phyloP scores from a whole-genome alignment of 2,113 vertebrate genomes.

The Campylomormyrus tamandua region DNA sequence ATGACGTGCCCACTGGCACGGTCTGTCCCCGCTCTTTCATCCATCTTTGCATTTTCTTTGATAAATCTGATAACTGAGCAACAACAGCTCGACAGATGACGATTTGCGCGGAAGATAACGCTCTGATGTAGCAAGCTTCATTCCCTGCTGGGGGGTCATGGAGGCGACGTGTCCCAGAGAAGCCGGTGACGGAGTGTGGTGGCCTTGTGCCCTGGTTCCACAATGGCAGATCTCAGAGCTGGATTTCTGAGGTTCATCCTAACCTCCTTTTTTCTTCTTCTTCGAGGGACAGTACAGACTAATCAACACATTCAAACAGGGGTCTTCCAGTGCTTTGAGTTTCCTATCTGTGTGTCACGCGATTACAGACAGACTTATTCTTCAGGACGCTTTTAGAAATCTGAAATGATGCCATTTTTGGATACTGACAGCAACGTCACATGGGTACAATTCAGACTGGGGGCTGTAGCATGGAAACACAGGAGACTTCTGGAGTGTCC shows the following conservation, averaged over 20 bases:
- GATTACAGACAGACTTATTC: background rate
- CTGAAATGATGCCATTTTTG: background rate
- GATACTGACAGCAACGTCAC: background rate
- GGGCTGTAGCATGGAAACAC: background rate
- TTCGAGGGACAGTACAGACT: background rate
- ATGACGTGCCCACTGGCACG: background rate
- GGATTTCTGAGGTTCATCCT: background rate
- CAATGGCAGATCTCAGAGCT: background rate
- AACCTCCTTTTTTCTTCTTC: background rate
- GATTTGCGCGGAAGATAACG: background rate
- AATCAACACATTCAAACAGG: background rate
- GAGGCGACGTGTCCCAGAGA: background rate
- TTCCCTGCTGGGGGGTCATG: background rate
- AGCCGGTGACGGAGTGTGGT: background rate
- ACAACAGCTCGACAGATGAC: background rate
- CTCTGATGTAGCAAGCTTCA: background rate
- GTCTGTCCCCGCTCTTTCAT: background rate
- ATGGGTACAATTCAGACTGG: background rate
- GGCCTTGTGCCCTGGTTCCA: background rate
- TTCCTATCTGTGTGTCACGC: background rate
- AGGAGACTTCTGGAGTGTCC: background rate
- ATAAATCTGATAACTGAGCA: background rate
- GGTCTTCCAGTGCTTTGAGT: background rate
- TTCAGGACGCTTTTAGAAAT: background rate
- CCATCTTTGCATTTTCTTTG: background rate